These are phyloP conservation scores for Zosterops pallidus DNA, from an alignment of 2,113 vertebrate genomes.

Conservation along the genomic window DNA sequence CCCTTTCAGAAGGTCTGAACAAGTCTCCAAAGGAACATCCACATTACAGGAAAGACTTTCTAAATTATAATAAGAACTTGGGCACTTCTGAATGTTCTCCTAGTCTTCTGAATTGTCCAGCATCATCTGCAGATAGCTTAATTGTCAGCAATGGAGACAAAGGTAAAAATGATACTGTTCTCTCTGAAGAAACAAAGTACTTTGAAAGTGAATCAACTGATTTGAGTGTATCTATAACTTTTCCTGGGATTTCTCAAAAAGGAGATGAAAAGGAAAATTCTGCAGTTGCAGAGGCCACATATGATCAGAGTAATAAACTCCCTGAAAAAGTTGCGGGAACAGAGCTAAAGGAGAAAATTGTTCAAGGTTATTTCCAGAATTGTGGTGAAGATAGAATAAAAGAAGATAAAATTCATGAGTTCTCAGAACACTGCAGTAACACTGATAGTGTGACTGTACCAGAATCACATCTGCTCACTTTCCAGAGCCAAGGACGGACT, in stretches of 20 bases:
- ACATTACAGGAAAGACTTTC: neutral
- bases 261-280: neutral
- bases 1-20: neutral
- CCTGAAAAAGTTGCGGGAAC: neutral
- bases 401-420: neutral
- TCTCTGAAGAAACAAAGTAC: neutral
- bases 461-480: neutral
- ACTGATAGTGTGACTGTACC: neutral
- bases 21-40: neutral
- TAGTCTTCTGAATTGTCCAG: neutral
- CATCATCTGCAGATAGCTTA: neutral
- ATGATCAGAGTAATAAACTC: neutral
- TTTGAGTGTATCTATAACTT: neutral
- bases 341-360: neutral
- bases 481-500: constrained; percentile 1
- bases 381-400: neutral
- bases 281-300: neutral
- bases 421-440: neutral
- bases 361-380: neutral
- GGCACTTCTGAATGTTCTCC: neutral
- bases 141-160: neutral
- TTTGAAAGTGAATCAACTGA: constrained; percentile 18
- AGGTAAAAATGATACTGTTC: neutral
- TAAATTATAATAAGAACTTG: neutral
- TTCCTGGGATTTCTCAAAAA: neutral